Base-by-base conservation (phyloP, 2,797 vertebrate species). In the Lepus oiostolus region DNA sequence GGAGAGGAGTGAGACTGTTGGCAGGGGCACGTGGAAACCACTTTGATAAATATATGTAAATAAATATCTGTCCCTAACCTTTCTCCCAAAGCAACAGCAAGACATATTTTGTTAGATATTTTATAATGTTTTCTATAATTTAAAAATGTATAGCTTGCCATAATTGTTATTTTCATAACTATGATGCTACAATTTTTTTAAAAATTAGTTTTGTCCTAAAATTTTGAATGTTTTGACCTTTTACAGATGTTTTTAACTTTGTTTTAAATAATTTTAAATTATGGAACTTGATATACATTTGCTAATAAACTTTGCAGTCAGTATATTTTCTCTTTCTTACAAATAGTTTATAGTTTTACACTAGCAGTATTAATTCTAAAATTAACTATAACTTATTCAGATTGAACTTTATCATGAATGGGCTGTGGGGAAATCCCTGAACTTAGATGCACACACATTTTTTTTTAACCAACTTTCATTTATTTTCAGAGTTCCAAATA, bases 111-210 rank as follows among this genome's bases (percentile, higher is more conserved):
- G 68, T 95, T 95, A 81, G 63, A 32, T 88, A 70, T 76, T 91
- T 95, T 87, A 82, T 90, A 93, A 76, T 94, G 30, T 91, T 96
- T 97, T 88, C 74, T 93, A 17, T 94, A 85, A 94, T 95, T 93
- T 28, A 90, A 81, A 91, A 93, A 52, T 96, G 28, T 95, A 52
- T 96, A 85, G 3, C 32, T 80, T 90, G 26, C 47, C 14, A n/a
- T 92, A 88, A 90, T 85, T 95, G 28, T 92, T 93, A 82, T 89
- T 97, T 95, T 95, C n/a, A 30, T 96, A 96, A 91, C 79, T 83
- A 88, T 95, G 62, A 62, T 67, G 54, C 24, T 81, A 71, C 3
- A 92, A 32, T 92, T 65, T 95, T 93, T 85, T 77, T 58, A 21
- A 28, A 67, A 77, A 62, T 85, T 52, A 70, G 26, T 95, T 96